Conservation (phyloP, 2,888 invertebrate species). For the Drosophila siamana region DNA sequence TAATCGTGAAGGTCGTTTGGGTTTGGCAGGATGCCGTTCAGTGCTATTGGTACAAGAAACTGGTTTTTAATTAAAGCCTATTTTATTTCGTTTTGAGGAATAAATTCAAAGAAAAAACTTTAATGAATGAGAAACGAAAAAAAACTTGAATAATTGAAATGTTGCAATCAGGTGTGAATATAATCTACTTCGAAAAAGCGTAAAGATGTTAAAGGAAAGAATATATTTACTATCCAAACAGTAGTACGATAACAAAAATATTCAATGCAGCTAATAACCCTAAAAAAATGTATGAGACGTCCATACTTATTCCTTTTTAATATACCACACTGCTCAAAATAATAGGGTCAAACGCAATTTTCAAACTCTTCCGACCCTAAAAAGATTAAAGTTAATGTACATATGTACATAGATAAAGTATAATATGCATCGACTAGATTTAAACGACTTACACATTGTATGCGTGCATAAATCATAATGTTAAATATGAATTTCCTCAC, state of each 20-base stretch:
- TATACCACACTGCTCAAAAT: neutral
- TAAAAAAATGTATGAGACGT: slow-evolving; percentile 56
- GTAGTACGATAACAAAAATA: slow-evolving; percentile 12
- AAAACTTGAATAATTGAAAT: slow-evolving; percentile 36
- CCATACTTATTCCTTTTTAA: slow-evolving; percentile 24
- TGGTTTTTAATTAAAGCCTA: slow-evolving; percentile 73
- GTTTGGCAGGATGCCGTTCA: slow-evolving; percentile 10
- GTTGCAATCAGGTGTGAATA: slow-evolving; percentile 79
- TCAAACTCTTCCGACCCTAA: no score
- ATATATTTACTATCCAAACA: neutral
- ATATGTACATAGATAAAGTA: no score
- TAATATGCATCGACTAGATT: no score
- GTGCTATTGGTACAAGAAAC: slow-evolving; percentile 45
- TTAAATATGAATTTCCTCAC: neutral
- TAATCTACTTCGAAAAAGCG: slow-evolving; percentile 33
- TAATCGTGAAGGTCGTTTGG: slow-evolving; percentile 37
- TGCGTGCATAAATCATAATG: no score
- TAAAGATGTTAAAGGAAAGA: slow-evolving; percentile 1
- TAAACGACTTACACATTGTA: no score
- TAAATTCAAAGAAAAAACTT: slow-evolving; percentile 16
- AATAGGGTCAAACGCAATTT: no score
- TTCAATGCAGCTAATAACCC: slow-evolving; percentile 76
- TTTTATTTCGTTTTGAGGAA: slow-evolving; percentile 44
- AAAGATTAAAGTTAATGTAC: no score
- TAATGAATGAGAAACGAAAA: slow-evolving; percentile 23